phyloP scores from a whole-genome alignment of 2,888 invertebrate species.

The Glaucopsyche alexis region DNA sequence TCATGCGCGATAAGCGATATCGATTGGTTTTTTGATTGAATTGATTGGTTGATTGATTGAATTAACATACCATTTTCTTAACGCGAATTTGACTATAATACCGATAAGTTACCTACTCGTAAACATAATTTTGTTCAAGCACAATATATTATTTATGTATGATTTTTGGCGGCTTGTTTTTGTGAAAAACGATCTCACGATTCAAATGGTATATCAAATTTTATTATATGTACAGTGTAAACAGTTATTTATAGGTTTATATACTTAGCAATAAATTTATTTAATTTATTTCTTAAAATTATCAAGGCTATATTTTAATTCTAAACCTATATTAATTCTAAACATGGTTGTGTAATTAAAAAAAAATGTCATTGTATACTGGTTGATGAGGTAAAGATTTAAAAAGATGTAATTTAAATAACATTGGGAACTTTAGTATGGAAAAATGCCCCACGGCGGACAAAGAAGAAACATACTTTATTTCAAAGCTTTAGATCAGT shows the following conservation, averaged over 20 bases:
- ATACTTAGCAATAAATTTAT: constrained; percentile 10
- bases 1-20: too few species aligned
- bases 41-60: too few species aligned
- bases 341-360: not conserved
- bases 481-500: too few species aligned
- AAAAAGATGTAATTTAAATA: not conserved
- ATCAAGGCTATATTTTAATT: too few species aligned
- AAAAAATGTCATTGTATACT: not conserved
- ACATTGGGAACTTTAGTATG: too few species aligned
- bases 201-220: not conserved
- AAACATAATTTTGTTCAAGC: not conserved
- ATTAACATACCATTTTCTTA: too few species aligned
- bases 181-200: constrained; percentile 5
- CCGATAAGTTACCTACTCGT: not conserved
- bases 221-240: constrained; percentile 13
- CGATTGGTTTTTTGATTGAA: too few species aligned
- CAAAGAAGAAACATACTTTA: too few species aligned
- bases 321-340: too few species aligned
- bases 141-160: constrained; percentile 4
- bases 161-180: not conserved
- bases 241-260: not conserved
- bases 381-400: not conserved
- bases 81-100: not conserved
- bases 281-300: constrained; percentile 4
- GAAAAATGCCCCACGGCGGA: too few species aligned